Evolutionary conservation across 2,888 invertebrate species (phyloP), one percentile per base, ranked within the genome.

Genomic region (Orthosia incerta): DNA sequence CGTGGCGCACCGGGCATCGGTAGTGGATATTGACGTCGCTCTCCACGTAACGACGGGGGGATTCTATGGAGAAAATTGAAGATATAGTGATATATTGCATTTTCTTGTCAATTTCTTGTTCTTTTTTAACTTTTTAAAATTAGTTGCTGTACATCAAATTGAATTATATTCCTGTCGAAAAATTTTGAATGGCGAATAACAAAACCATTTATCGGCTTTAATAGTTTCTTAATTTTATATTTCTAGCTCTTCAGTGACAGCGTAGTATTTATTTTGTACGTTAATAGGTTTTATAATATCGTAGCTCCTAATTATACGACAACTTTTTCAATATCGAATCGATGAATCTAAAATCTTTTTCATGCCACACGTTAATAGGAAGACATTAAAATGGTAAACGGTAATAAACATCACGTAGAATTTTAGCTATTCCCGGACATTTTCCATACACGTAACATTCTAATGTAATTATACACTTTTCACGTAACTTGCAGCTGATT

Each of bases 1-100:
- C 98, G 92, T 98, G 98, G 82, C 99, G 97, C 86, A 99, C 98
- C 76, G 99, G 99, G 83, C 98, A 98, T 92, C 98, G 97, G 97
- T 99, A 99, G 96, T 99, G 99, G 94, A 99, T 98, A 93, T 99
- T 99, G 91, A 99, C 99, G 95, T 99, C 98, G 93, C 98, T 98
- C 96, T 98, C 98, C 93, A 98, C 98, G 97, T 98, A 99, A 88
- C 98, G 98, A 92, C 98, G 97, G 67, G 98, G 98, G 89, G 98
- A 98, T 97, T 98, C 98, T 98, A 88, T 69, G 63, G 69, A 7
- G 46, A 57, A 61, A 65, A 4, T 7, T 5, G 15, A 13, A 39
- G 4, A 39, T 79, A 7, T 79, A 80, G 18, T 50, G 9, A 9
- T 3, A n/a, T 12, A 0, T 0, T 55, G 18, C 4, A 4, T 7